These are phyloP conservation scores for Lathamus discolor DNA, from an alignment of 2,113 vertebrate species.

Conservation along the genomic window DNA sequence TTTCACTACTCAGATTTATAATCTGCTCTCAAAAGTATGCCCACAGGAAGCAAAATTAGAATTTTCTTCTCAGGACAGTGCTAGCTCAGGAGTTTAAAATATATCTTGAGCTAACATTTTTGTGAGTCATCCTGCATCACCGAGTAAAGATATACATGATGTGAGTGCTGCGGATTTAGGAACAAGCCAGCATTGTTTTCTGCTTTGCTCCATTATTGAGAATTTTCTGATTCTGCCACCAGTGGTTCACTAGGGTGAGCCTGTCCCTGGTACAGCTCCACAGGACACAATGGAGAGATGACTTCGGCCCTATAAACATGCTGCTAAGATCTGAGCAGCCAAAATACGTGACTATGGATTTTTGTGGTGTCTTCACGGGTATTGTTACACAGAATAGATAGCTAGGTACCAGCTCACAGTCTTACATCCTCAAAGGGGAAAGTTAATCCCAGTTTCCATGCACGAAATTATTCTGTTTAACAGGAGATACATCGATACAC, in stretches of 20 bases:
- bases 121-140: slow-evolving; percentile 42
- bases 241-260: background rate
- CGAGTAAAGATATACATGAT: slow-evolving; percentile 37
- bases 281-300: background rate
- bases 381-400: background rate
- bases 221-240: background rate
- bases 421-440: background rate
- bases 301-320: background rate
- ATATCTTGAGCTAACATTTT: slow-evolving; percentile 50
- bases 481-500: background rate
- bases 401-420: background rate
- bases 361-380: background rate
- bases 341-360: background rate
- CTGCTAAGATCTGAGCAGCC: background rate
- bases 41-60: slow-evolving; percentile 53
- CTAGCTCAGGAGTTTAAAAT: slow-evolving; percentile 48
- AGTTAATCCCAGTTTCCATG: background rate
- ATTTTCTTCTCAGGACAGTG: slow-evolving; percentile 47
- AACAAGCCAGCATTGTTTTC: background rate
- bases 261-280: background rate
- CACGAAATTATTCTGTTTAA: background rate
- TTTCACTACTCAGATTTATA: slow-evolving; percentile 56
- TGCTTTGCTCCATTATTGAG: background rate
- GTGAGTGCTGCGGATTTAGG: slow-evolving; percentile 21
- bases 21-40: slow-evolving; percentile 34